Evolutionary conservation across 2,797 vertebrate genomes (phyloP), one percentile per base, ranked within the genome.

Genomic region (Tinamus major): DNA sequence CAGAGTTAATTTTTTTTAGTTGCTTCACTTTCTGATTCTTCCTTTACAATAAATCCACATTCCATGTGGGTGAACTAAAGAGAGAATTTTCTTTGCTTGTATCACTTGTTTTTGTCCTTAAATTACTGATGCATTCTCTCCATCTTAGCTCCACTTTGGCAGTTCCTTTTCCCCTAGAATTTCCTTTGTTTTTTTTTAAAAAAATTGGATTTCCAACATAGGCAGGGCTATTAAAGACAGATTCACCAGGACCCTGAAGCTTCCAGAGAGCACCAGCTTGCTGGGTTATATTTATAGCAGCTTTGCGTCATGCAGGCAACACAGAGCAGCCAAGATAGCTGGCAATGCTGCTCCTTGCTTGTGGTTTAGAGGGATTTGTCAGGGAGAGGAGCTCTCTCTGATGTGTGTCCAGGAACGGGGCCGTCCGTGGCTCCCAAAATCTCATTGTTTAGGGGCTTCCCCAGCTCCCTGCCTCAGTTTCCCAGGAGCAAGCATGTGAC

Each of bases 11-110:
- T 77, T 76, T 88, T 87, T 65, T 53, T 4, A 62, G 42, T 63
- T 81, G 29, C 48, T 48, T 91, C 74, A 68, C 27, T 91, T 86
- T 79, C 68, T 64, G 75, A 61, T 29, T 87, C 95, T 91, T 86
- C 46, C 24, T 86, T 85, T 87, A 61, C 31, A 39, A 68, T 56
- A 85, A 82, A 79, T 46, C 68, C 53, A 87, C 46, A 74, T 65
- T 68, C 64, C 44, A 46, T 49, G 27, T 2, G 2, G 35, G 12
- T 48, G 49, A 93, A 90, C 48, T 88, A 85, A 93, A 87, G 41
- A 4, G n/a, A 84, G 56, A 67, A 37, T n/a, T 77, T 74, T 53
- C 24, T 58, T 24, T 31, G 27, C 27, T 77, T 51, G 31, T 69
- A 87, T n/a, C 78, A 64, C 29, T 90, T 90, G 24, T 37, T 86